Base-by-base conservation (phyloP, 2,888 invertebrate species). In the Nomada fabriciana region DNA sequence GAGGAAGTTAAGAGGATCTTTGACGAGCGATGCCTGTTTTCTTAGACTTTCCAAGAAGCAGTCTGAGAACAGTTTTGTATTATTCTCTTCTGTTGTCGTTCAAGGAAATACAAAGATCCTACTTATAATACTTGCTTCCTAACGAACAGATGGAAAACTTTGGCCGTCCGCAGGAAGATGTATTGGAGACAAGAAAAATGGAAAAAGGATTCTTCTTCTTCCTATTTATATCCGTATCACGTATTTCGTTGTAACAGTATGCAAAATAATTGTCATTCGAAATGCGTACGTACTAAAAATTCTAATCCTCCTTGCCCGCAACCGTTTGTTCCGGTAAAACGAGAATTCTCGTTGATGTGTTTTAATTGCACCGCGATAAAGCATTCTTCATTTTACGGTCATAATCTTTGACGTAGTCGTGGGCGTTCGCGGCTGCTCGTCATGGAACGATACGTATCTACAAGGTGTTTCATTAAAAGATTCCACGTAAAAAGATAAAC, bases 341-440 rank as follows among this genome's bases (percentile, higher is more conserved):
- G 20, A 1, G 52, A 29, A 65, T 23, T 42, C 47, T 13, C 15
- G 36, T 13, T 63, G 42, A 59, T 43, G 42, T 10, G 36, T 42
- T 68, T 71, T 67, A 80, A 80, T 76, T 76, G 70, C 20, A 9
- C 42, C 13, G 59, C 18, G 64, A 70, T 74, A 43, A 68, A 78
- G 74, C 50, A 59, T 69, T 52, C 13, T 10, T 25, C 69, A 43
- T 67, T 60, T 29, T 20, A 9, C 25, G 25, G 23, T n/a, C 15
- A 53, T 59, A 47, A 73, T 53, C 52, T 73, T 73, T 29, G 53
- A n/a, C 60, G 29, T 64, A 25, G 13, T 72, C 43, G 20, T 20
- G 18, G 15, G 29, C 52, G 29, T 20, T 20, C 25, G 50, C n/a
- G 18, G 1, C n/a, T 60, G 36, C 36, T 11, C 15, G 13, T 36